Base-by-base conservation (phyloP, 92 coral and sea anemone species). In the Montipora capitata region DNA sequence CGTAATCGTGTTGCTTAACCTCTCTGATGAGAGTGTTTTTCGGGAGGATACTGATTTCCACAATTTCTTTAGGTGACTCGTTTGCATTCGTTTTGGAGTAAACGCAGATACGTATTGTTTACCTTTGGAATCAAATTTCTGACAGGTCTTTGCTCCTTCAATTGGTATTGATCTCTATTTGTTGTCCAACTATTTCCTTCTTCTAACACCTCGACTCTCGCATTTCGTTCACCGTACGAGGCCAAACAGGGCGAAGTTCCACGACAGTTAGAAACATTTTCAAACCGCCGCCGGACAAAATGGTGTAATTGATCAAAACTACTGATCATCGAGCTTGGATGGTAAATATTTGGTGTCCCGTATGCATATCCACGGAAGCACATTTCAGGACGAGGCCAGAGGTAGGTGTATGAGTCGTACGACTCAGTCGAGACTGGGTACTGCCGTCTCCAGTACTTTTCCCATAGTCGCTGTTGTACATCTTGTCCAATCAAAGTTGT, bases 401-500 rank as follows among this genome's bases (percentile, higher is more conserved):
- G 44, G 72, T 6, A 20, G 12, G 61, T 27, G 35, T 27, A 27
- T 27, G 35, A 11, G 15, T 54, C 13, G 15, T 54, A 54, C n/a
- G 61, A 69, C 8, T 80, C 8, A 1, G 79, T n/a, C 1, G 38
- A 39, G 16, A 48, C 72, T 41, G 71, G 59, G 67, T 39, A 83
- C 35, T 72, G 87, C 2, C 62, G 44, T 5, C 63, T 57, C 80
- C 80, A 72, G 62, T 72, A 71, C 79, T 59, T 73, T 4, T 83
- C 73, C 87, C 87, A 83, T 27, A 83, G 45, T 72, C 87, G 71
- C 35, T 72, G 87, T 12, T 83, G 78, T 17, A 72, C 79, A 27
- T 83, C 78, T 69, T 69, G 86, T 15, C 86, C 86, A 82, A 82
- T 58, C 43, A 82, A 72, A 44, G 79, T 83, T 51, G 87, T 83